These are phyloP conservation scores for Bombus impatiens DNA, from an alignment of 1,140 invertebrate genomes.

Conservation along the genomic window DNA sequence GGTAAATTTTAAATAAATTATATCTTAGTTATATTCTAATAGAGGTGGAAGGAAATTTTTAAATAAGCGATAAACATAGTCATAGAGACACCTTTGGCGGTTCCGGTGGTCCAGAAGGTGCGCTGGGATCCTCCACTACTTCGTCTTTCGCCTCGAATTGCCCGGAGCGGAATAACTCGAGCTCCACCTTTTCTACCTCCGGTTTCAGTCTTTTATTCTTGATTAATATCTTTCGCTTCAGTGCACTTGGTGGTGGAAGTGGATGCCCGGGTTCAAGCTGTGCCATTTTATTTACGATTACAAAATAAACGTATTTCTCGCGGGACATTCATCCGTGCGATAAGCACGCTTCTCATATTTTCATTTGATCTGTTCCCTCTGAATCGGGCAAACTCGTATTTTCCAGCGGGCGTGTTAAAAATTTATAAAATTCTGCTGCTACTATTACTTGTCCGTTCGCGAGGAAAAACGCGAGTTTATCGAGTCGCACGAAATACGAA, in stretches of 20 bases:
- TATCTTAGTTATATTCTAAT: too few species aligned
- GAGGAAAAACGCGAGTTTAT: not conserved
- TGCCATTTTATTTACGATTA: conserved; percentile 42
- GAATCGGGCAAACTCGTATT: not conserved
- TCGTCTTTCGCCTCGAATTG: conserved; percentile 94
- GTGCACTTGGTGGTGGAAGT: conserved; percentile 93
- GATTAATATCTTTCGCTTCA: conserved; percentile 98
- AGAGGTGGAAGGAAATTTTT: too few species aligned
- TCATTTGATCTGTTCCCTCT: not conserved
- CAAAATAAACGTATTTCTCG: conserved; percentile 25
- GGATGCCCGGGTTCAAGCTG: conserved; percentile 92
- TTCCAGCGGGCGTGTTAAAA: not conserved
- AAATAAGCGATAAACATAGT: not conserved
- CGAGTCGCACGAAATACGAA: not conserved
- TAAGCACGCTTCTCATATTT: conserved; percentile 3
- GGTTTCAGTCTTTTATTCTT: conserved; percentile 99
- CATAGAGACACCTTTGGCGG: conserved; percentile 73
- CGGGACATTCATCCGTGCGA: not conserved
- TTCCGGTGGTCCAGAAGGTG: conserved; percentile 83
- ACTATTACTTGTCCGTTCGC: not conserved
- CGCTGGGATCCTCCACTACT: conserved; percentile 94
- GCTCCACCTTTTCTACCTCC: conserved; percentile 97
- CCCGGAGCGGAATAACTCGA: conserved; percentile 94
- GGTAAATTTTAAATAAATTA: too few species aligned
- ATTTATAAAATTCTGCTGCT: not conserved